Percentiles rank a stretch among this genome's conserved stretches.
Evolutionary conservation across 2,888 invertebrate genomes (phyloP).

Genomic region (Conops quadrifasciatus): DNA sequence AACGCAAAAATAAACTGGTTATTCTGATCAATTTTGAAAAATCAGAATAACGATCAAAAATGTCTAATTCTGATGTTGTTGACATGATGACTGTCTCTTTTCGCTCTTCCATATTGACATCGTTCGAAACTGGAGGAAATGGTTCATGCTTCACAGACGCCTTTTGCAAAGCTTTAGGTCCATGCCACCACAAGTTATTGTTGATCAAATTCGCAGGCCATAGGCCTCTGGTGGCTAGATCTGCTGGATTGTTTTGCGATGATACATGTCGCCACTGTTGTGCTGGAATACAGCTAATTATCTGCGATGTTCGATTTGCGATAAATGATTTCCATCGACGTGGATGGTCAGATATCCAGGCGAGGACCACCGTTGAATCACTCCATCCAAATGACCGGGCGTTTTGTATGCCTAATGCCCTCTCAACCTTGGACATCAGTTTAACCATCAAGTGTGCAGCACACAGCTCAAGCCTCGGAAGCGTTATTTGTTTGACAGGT

Average conservation of each 20-base stretch:
- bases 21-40: background rate
- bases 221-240: slow-evolving; percentile 39
- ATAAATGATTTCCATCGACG: slow-evolving; percentile 27
- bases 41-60: slow-evolving; percentile 6
- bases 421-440: slow-evolving; percentile 21
- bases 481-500: slow-evolving; percentile 36
- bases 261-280: slow-evolving; percentile 34
- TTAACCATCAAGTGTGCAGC: slow-evolving; percentile 37
- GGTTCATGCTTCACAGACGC: background rate
- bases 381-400: slow-evolving; percentile 2
- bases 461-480: slow-evolving; percentile 38
- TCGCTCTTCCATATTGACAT: slow-evolving; percentile 16
- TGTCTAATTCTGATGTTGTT: background rate
- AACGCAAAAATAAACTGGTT: background rate
- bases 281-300: slow-evolving; percentile 27
- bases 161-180: slow-evolving; percentile 1
- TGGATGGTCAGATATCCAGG: slow-evolving; percentile 22
- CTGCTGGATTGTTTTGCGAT: slow-evolving; percentile 37
- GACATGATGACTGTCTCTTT: background rate
- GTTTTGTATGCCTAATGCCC: background rate
- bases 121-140: background rate
- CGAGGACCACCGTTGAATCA: slow-evolving; percentile 12
- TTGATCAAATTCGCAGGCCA: slow-evolving; percentile 20
- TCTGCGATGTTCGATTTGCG: slow-evolving; percentile 27
- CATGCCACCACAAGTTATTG: slow-evolving; percentile 13